Base-by-base conservation (phyloP, 2,888 invertebrate species). In the Megastigmus dorsalis region DNA sequence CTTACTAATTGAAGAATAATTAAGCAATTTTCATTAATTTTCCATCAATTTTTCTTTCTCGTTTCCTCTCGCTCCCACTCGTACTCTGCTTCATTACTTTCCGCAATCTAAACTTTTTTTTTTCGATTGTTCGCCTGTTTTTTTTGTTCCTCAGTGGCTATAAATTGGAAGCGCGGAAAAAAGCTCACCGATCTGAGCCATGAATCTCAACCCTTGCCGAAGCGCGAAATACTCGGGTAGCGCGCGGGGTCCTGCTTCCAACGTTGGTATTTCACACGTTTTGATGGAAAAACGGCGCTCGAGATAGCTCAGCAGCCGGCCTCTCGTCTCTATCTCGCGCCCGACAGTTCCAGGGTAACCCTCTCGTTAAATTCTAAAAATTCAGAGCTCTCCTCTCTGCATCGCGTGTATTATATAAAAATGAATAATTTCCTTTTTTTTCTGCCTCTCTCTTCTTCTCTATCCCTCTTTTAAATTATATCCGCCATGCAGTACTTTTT, bases 271-370 rank as follows among this genome's bases (percentile, higher is more conserved):
- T 71, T 70, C 52, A 15, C 59, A 55, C 63, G 66, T 60, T 75
- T 67, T 66, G 66, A 71, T 65, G 60, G 33, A 71, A 70, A 70
- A 75, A 52, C 26, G 28, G n/a, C 50, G 33, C 13, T 26, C 38
- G 43, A 68, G 41, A 74, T 67, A 36, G 15, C 26, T 30, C 45
- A 13, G 23, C 45, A 13, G 23, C 18, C 28, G 18, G 4, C 36
- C 28, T 48, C 20, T 28, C 3, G 3, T n/a, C n/a, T n/a, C 43
- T 50, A 43, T 30, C 26, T 59, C 65, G 36, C 3, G 45, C 10
- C 36, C 28, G 36, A 30, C 26, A 55, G 45, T 48, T 55, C 23
- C 15, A 28, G 26, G 15, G 43, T 54, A 36, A 28, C 54, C 15
- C 18, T 45, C 28, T 67, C 23, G 54, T 67, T 67, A 62, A 62